A percentile compares a stretch with the other conserved stretches of the same genome.
These are phyloP conservation scores for Anniella stebbinsi DNA, from an alignment of 2,797 vertebrate species.

Conservation along the genomic window DNA sequence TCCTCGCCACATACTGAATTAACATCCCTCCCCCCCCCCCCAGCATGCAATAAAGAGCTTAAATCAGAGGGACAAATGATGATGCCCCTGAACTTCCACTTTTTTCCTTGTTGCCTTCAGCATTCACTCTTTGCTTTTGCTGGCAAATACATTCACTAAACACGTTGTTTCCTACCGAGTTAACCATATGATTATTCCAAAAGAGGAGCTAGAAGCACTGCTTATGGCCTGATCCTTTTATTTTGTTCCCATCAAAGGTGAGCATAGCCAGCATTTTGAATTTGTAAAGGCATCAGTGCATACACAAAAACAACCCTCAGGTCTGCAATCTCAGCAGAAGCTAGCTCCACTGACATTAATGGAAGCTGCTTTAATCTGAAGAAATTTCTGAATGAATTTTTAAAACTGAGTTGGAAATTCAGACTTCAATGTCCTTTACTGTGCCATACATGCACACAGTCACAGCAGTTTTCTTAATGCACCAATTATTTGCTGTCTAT, in stretches of 20 bases:
- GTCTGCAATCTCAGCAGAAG: background rate
- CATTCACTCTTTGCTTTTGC: background rate
- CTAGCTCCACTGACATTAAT: background rate
- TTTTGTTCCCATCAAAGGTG: background rate
- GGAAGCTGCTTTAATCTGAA: background rate
- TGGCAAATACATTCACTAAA: background rate
- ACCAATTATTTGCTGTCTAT: background rate
- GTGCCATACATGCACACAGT: background rate
- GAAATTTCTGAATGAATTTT: background rate
- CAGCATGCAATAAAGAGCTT: background rate
- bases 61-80: background rate
- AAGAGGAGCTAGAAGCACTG: constrained; percentile 7
- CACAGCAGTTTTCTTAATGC: background rate
- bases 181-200: background rate
- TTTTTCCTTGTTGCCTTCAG: background rate
- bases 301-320: background rate
- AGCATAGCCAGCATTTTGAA: background rate
- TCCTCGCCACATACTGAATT: background rate
- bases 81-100: background rate
- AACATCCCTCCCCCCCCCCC: no score
- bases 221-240: background rate
- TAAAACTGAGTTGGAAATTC: background rate
- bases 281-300: background rate
- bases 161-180: background rate
- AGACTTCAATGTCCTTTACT: background rate